Base-by-base conservation (phyloP, 2,113 vertebrate genomes). In the Platichthys flesus region DNA sequence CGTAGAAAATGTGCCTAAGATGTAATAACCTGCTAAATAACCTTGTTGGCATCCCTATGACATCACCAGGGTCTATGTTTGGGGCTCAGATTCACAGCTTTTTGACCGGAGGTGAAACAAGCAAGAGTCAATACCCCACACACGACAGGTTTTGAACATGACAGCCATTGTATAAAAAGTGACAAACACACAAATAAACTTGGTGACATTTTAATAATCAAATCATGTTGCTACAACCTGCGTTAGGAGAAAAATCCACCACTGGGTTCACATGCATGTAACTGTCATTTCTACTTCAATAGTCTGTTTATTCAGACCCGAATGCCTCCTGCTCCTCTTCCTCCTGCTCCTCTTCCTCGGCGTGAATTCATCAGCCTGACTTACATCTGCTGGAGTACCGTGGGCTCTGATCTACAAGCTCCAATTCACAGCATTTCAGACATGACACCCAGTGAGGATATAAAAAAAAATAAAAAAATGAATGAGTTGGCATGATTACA, bases 141-240 rank as follows among this genome's bases (percentile, higher is more conserved):
- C 35, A 7, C 4, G 28, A 37, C 4, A 1, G 45, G 14, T 47
- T 47, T 47, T 47, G 10, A 47, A 47, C 42, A 10, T 5, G 15
- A 18, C 3, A 21, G n/a, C n/a, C 0, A 31, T 67, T 55, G 3
- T 1, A 1, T 13, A 84, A 79, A 76, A 66, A 63, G 2, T 0
- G 26, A 88, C 58, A 62, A 1, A 65, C 0, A 21, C 60, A 65
- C 21, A 0, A 9, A 21, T 59, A 7, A 31, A 72, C 18, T 71
- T 79, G 26, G 14, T 79, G 66, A 82, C 12, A 16, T 83, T 92
- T 91, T 90, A 85, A 86, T 86, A 68, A 74, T 72, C 2, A 67
- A 31, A 49, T 59, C 20, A 51, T 73, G 45, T 72, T 59, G 58
- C 69, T 76, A 86, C 81, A 82, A 76, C 74, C 68, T 68, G 85